Evolutionary conservation across 2,113 vertebrate genomes (phyloP), one percentile per base, ranked within the genome.

Genomic region (Lamprologus tigripictilis): DNA sequence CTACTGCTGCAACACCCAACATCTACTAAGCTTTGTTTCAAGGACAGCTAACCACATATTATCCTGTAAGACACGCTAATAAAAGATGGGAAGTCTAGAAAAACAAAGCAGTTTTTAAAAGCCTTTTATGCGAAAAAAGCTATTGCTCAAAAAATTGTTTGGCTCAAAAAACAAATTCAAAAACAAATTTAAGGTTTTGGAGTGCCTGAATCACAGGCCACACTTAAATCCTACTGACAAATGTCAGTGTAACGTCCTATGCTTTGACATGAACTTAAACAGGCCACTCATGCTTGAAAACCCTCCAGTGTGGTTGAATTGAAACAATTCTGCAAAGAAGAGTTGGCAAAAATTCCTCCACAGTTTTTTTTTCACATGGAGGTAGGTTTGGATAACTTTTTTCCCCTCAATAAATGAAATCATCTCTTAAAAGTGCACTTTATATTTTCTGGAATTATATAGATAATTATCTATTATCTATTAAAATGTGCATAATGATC

Each of bases 161-260:
- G 17, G 31, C 31, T 35, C 31, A 66, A 37, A 37, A 68, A 68
- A 21, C 35, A 1, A 37, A 68, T 37, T 66, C 6, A 13, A 66
- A 37, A 68, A 4, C 19, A 40, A 14, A 68, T 4, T 14, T 68
- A 68, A 68, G 4, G 7, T 68, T 68, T 21, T 40, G 19, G 7
- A 68, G 35, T 21, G 35, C 33, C 63, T 40, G 33, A 68, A 9
- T 40, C 35, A 37, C 4, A 68, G 63, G 0, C 63, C 63, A 68
- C 33, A 40, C 63, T 21, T 68, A 68, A 40, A 21, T 14, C 0
- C n/a, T 13, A 40, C 2, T 40, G n/a, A 40, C 19, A 33, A 26
- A 26, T 26, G 26, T 26, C 26, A 26, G 26, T 26, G 26, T 26
- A 26, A 26, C 26, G 26, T 23, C 23, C 23, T 23, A 31, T 1